Base-by-base conservation (phyloP, 2,797 vertebrate genomes). In the Geotrypetes seraphini region DNA sequence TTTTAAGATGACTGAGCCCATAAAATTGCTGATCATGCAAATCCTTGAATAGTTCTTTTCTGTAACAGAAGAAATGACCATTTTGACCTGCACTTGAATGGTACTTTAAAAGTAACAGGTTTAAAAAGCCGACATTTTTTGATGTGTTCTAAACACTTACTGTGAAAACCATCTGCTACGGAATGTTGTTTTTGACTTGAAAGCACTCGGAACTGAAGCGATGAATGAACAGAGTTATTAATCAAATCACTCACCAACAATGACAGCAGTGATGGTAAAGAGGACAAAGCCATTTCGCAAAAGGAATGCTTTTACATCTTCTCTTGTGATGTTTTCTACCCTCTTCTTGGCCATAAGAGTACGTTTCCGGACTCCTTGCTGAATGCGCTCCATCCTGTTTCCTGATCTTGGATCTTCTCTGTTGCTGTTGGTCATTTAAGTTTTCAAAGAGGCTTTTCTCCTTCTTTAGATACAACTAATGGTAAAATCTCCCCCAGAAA, bases 271-370 rank as follows among this genome's bases (percentile, higher is more conserved):
- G 5, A 99, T 46, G 0, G 96, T 98, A 44, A 97, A 92, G 26
- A 99, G 79, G 51, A 99, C 96, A 53, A 98, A 98, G 35, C 87
- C 89, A 39, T 99, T 96, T 78, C 81, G 86, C 64, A 81, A 81
- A 26, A 96, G 60, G 71, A 92, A 99, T 56, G 67, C 76, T 63
- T 89, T 91, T 31, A 99, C 65, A 14, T 95, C 90, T 7, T 96
- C 89, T 64, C 90, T 95, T 20, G 88, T 93, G 66, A 97, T 87
- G 69, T 86, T 93, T 53, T 92, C 90, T 39, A 96, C 89, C 79
- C 88, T 93, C 76, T 91, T 90, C 79, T 88, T 96, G 4, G 94
- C 92, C 73, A 88, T 77, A 54, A 93, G 83, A 4, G 90, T 88
- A 50, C 90, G 91, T 56, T 95, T 88, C 48, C 92, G 86, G 31